A percentile compares a stretch with the other conserved stretches of the same genome.
Evolutionary conservation across 2,113 vertebrate genomes (phyloP).

Genomic region (Madoqua kirkii): DNA sequence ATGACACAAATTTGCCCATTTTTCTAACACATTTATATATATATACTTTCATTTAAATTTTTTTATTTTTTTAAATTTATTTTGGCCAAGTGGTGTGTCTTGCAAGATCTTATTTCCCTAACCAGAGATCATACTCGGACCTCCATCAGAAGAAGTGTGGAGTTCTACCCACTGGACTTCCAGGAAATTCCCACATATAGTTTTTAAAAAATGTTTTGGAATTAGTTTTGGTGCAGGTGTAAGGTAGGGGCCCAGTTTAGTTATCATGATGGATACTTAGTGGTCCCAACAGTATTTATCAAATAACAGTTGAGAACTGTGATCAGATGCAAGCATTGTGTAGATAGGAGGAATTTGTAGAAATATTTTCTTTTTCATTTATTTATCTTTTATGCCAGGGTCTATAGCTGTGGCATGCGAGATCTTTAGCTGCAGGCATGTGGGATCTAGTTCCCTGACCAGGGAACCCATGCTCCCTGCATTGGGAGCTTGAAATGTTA

Average conservation of each 20-base stretch:
- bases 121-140: background rate
- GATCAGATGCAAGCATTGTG: background rate
- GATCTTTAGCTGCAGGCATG: background rate
- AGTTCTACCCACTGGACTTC: background rate
- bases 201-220: background rate
- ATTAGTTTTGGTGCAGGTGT: background rate
- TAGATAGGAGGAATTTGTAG: background rate
- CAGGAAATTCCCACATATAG: background rate
- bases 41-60: background rate
- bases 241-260: background rate
- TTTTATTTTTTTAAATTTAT: background rate
- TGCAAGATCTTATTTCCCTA: background rate
- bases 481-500: background rate
- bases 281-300: background rate
- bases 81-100: background rate
- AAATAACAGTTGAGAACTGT: background rate
- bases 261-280: background rate
- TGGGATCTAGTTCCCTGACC: background rate
- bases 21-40: background rate
- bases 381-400: background rate
- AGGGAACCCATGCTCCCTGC: background rate
- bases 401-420: background rate
- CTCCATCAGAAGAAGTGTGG: background rate
- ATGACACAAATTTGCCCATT: background rate
- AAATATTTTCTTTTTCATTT: background rate